Percentiles rank a stretch among this genome's conserved stretches.
These are phyloP conservation scores for Cyanoliseus patagonus DNA, from an alignment of 2,113 vertebrate genomes.

Conservation along the genomic window DNA sequence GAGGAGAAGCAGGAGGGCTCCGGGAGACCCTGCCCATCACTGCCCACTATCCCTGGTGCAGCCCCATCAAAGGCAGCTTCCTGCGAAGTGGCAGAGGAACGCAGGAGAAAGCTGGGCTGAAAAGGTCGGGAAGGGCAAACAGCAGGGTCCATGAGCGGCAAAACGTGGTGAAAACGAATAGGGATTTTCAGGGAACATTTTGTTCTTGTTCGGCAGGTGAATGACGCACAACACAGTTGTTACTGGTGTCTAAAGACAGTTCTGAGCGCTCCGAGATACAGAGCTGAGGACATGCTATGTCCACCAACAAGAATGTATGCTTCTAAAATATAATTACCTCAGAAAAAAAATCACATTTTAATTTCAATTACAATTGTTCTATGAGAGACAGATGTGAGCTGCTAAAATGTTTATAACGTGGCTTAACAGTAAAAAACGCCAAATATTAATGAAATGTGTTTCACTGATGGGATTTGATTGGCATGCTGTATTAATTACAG, in stretches of 20 bases:
- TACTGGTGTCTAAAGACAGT: neutral
- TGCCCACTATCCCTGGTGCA: neutral
- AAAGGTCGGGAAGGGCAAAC: neutral
- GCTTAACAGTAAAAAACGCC: slow-evolving; percentile 34
- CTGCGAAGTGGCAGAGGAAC: neutral
- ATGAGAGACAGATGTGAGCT: slow-evolving; percentile 62
- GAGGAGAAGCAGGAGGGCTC: neutral
- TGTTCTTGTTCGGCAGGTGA: neutral
- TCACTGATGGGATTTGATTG: slow-evolving; percentile 49
- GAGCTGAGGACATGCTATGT: neutral
- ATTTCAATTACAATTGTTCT: slow-evolving; percentile 65
- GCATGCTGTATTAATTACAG: slow-evolving; percentile 65
- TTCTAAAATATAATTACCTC: slow-evolving; percentile 39
- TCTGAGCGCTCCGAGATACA: neutral
- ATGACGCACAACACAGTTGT: neutral
- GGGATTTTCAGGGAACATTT: neutral
- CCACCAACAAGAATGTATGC: neutral
- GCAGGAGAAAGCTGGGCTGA: neutral
- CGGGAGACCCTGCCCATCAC: neutral
- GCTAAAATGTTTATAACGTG: slow-evolving; percentile 49
- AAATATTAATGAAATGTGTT: slow-evolving; percentile 47
- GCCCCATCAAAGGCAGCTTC: neutral
- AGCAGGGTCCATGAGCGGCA: neutral
- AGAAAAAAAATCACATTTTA: slow-evolving; percentile 21
- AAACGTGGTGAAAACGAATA: neutral